Percentiles rank a stretch among this genome's conserved stretches.
phyloP scores from a whole-genome alignment of 2,888 invertebrate genomes.

The Sesia bembeciformis region DNA sequence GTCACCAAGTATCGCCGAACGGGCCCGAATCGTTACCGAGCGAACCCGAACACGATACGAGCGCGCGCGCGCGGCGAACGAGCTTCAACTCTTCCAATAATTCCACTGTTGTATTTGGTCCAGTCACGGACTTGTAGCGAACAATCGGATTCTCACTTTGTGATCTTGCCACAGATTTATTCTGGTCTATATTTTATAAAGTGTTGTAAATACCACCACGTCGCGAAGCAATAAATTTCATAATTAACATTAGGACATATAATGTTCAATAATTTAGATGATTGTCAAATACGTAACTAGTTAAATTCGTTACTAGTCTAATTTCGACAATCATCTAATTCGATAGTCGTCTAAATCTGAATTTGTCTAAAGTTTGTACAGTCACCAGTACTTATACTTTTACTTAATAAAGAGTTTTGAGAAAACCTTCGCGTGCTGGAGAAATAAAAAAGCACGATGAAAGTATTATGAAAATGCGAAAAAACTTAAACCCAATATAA shows the following conservation, averaged over 20 bases:
- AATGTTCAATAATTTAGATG: neutral
- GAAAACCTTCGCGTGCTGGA: no score
- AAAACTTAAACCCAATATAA: no score
- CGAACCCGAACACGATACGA: constrained; percentile 54
- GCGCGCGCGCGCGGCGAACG: constrained; percentile 37
- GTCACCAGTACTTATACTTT: no score
- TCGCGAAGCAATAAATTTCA: no score
- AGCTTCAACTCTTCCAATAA: constrained; percentile 51
- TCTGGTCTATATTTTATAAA: constrained; percentile 40
- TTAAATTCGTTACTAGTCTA: no score
- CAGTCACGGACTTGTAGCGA: constrained; percentile 76
- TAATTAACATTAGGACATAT: neutral
- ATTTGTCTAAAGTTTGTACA: no score
- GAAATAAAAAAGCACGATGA: no score
- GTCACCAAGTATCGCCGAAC: constrained; percentile 43
- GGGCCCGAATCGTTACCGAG: constrained; percentile 60
- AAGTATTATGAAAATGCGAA: no score
- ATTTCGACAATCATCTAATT: no score
- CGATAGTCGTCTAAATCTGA: no score
- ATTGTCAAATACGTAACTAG: no score
- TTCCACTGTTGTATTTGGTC: constrained; percentile 72
- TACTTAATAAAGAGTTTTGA: no score
- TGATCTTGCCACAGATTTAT: constrained; percentile 35
- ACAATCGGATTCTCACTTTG: constrained; percentile 30
- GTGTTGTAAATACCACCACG: constrained; percentile 7